Conservation (phyloP, 2,113 vertebrate genomes). For the Glaucidium brasilianum region DNA sequence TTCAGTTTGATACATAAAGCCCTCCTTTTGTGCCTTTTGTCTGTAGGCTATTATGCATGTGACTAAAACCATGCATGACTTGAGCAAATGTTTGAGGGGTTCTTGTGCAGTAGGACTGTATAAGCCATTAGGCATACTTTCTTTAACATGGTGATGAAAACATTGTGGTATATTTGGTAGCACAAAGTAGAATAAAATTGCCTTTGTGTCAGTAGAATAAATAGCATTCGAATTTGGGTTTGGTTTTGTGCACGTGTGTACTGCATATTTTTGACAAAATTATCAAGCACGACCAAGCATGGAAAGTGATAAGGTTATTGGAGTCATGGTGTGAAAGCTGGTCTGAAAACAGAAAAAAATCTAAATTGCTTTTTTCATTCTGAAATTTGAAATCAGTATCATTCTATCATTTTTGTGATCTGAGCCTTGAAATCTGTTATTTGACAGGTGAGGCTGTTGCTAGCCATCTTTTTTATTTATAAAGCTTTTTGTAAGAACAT, state of each 20-base stretch:
- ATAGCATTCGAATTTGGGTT: conserved; percentile 17
- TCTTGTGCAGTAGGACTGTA: conserved; percentile 54
- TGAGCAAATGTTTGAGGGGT: conserved; percentile 66
- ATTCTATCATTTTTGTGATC: not conserved
- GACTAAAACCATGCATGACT: conserved; percentile 58
- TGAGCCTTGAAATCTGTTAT: not conserved
- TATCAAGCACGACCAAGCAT: not conserved
- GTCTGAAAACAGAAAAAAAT: not conserved
- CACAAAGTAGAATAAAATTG: conserved; percentile 48
- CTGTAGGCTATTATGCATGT: conserved; percentile 45
- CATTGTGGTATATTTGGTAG: conserved; percentile 44
- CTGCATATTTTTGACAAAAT: conserved; percentile 1
- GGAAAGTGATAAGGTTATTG: not conserved
- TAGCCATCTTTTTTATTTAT: not conserved
- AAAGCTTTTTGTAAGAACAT: not conserved
- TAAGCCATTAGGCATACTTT: conserved; percentile 36
- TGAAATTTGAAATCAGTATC: not conserved
- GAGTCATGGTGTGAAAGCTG: not conserved
- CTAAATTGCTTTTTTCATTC: not conserved
- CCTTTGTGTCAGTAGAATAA: conserved; percentile 47
- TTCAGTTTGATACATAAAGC: conserved; percentile 58
- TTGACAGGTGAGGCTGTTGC: not conserved
- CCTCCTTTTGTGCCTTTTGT: conserved; percentile 62
- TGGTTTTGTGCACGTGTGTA: not conserved
- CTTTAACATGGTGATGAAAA: conserved; percentile 47